Conservation (phyloP, 1,140 invertebrate genomes). For the Solenopsis invicta region DNA sequence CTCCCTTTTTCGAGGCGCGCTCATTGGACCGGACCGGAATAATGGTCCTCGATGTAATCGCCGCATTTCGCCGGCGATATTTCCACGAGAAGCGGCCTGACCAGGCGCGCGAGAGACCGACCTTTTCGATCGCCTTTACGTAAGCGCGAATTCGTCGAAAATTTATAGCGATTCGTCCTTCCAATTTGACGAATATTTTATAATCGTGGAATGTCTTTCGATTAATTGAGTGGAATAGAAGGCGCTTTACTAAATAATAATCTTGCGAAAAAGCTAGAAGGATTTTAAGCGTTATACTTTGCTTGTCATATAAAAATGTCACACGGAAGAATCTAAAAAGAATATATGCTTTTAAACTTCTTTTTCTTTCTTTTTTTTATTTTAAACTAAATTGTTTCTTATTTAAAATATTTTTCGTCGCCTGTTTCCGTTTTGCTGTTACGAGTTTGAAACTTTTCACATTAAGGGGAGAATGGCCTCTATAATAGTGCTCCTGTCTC, state of each 20-base stretch:
- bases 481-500: conserved; percentile 41
- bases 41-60: conserved; percentile 57
- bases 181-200: neutral
- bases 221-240: neutral
- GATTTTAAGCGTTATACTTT: neutral
- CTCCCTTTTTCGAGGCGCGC: conserved; percentile 48
- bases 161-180: conserved; percentile 13
- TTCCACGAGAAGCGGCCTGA: neutral
- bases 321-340: neutral
- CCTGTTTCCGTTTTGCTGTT: conserved; percentile 13
- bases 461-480: conserved; percentile 54
- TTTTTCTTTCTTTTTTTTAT: neutral
- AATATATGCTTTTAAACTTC: neutral
- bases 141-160: neutral
- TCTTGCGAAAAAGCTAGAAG: neutral
- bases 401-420: conserved; percentile 44
- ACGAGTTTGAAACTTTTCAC: conserved; percentile 52
- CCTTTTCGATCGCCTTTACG: conserved; percentile 13
- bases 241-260: conserved; percentile 1
- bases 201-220: neutral
- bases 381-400: conserved; percentile 31
- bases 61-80: conserved; percentile 38
- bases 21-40: conserved; percentile 60
- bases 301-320: neutral
- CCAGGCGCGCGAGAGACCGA: neutral